Evolutionary conservation across 2,113 vertebrate species (phyloP), one percentile per base, ranked within the genome.

Genomic region (Cyanoderma ruficeps): DNA sequence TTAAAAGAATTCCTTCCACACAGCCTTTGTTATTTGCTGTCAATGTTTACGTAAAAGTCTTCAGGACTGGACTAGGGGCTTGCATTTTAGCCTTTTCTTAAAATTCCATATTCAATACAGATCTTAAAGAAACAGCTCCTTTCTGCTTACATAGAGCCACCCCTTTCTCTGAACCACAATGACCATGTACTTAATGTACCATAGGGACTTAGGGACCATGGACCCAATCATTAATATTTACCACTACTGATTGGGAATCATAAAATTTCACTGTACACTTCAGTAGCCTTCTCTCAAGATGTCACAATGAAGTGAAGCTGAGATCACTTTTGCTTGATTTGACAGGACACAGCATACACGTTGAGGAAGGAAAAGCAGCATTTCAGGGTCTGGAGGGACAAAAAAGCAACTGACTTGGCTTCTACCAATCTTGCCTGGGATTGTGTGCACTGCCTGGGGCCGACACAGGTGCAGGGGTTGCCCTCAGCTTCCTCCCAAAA

Each of bases 241-340:
- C 47, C 46, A 28, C 64, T 93, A 81, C 41, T 63, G 33, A 87
- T 15, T 46, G 3, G 13, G 69, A 94, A 84, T 60, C 57, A 33
- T 60, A 92, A 95, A 84, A 95, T 94, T 93, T 77, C 93, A 53
- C 31, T 42, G 74, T 59, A 65, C 91, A 83, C 93, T 77, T 94
- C 76, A 10, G 50, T 16, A 68, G 37, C 6, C 33, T 60, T 76
- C 72, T 78, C 93, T 94, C 14, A 10, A 77, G 93, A 81, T 56
- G 87, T 39, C 90, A 74, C 30, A 21, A n/a, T 19, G 72, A 90
- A 63, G 14, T 19, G 72, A 90, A 63, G 14, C 37, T 37, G 31
- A 41, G 94, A 27, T 84, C 23, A 93, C 49, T 79, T 80, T 53
- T 67, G 31, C 47, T 49, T 50, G 50, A 84, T 89, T 53, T n/a